These are phyloP conservation scores for Coluber constrictor DNA, from an alignment of 2,797 vertebrate species.

Conservation along the genomic window DNA sequence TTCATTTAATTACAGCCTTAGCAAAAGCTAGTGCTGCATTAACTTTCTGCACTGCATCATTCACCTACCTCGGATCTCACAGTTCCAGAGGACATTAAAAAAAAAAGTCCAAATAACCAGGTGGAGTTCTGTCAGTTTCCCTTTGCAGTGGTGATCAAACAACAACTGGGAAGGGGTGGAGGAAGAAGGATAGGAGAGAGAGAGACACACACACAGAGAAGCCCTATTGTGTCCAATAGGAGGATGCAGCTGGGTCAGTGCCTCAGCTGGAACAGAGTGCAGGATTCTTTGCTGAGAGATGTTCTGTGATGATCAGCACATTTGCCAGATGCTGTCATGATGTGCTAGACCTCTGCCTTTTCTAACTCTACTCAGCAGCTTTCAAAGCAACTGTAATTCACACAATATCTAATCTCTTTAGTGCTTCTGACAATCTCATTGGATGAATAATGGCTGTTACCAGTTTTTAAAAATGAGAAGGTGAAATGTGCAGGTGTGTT, in stretches of 20 bases:
- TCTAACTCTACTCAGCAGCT: slow-evolving; percentile 52
- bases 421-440: slow-evolving; percentile 45
- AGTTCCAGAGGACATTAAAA: slow-evolving; percentile 50
- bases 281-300: slow-evolving; percentile 55
- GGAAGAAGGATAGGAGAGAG: not conserved
- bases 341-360: slow-evolving; percentile 54
- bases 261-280: slow-evolving; percentile 42
- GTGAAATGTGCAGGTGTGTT: not conserved
- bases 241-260: slow-evolving; percentile 55
- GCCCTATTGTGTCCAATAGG: slow-evolving; percentile 49
- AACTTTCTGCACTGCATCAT: slow-evolving; percentile 72
- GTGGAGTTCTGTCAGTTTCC: slow-evolving; percentile 45
- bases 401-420: slow-evolving; percentile 37
- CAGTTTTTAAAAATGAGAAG: slow-evolving; percentile 25
- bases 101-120: slow-evolving; percentile 34
- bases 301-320: slow-evolving; percentile 66
- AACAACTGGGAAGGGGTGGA: not conserved
- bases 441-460: slow-evolving; percentile 75
- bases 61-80: slow-evolving; percentile 73
- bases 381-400: slow-evolving; percentile 10
- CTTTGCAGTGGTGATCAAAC: slow-evolving; percentile 42
- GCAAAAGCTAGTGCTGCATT: slow-evolving; percentile 63
- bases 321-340: slow-evolving; percentile 66
- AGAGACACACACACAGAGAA: not conserved
- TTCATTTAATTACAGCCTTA: slow-evolving; percentile 51